Evolutionary conservation across 2,113 vertebrate genomes (phyloP).

Genomic region (Strix uralensis): DNA sequence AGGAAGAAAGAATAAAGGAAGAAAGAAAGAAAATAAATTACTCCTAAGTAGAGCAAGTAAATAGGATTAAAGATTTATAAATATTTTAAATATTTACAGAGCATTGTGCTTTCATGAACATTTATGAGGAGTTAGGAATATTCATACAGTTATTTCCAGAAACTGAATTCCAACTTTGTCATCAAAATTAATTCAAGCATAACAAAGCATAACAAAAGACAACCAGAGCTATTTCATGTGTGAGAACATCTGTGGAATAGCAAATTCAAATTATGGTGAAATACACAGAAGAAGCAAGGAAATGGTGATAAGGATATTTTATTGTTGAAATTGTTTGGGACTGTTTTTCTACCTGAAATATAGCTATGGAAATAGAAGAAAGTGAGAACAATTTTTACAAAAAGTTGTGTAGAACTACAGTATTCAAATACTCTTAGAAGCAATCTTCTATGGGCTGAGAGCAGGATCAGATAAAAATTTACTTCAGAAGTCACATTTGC

Average conservation of each 20-base stretch:
- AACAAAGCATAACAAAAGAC: background rate
- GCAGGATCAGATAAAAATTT: background rate
- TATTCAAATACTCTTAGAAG: background rate
- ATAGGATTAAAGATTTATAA: background rate
- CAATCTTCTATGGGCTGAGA: background rate
- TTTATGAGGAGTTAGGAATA: background rate
- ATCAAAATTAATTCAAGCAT: background rate
- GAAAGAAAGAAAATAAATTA: background rate
- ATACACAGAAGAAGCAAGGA: background rate
- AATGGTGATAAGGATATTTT: background rate
- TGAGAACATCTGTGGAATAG: background rate
- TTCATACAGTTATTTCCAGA: background rate
- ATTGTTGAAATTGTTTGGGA: background rate
- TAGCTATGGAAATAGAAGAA: background rate
- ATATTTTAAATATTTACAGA: background rate
- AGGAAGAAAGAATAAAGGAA: background rate
- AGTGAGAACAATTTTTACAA: background rate
- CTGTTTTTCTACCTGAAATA: background rate
- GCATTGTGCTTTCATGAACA: background rate
- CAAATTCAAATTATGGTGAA: background rate
- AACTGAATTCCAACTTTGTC: background rate
- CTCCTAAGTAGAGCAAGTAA: background rate
- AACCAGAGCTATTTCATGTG: background rate
- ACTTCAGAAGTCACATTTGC: background rate
- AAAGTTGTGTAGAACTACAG: fast-evolving